A percentile compares a stretch with the other conserved stretches of the same genome.
phyloP scores from a whole-genome alignment of 2,113 vertebrate species.

The Phodopus roborovskii region DNA sequence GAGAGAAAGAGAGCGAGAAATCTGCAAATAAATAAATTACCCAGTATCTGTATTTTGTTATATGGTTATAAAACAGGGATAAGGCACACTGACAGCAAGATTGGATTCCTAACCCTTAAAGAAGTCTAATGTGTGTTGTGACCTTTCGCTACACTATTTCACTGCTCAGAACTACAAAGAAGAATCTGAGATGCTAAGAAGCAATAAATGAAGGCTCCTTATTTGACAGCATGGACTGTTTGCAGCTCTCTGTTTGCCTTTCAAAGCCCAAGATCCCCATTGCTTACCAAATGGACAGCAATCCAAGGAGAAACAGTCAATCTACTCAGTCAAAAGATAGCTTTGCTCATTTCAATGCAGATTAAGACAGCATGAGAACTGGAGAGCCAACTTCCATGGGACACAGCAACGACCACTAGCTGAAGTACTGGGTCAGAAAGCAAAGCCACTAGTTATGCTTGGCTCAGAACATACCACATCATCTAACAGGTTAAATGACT shows the following conservation, averaged over 20 bases:
- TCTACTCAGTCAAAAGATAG: neutral
- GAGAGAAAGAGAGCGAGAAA: too few relatives aligned
- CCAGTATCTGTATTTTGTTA: neutral
- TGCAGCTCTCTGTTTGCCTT: neutral
- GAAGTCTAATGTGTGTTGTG: neutral
- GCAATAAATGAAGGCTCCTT: neutral
- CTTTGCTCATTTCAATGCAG: neutral
- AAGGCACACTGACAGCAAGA: neutral
- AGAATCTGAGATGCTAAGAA: neutral
- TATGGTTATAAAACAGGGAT: neutral
- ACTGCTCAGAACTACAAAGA: constrained; percentile 4
- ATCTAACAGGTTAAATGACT: neutral
- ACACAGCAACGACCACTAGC: neutral
- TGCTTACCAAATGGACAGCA: neutral
- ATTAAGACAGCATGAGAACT: neutral
- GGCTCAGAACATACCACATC: neutral
- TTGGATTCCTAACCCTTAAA: neutral
- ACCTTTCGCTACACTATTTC: neutral
- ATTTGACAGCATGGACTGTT: neutral
- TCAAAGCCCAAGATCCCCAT: neutral
- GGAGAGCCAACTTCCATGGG: neutral
- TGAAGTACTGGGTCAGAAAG: neutral
- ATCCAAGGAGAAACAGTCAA: neutral
- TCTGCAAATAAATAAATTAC: neutral
- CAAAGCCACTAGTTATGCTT: neutral